Evolutionary conservation across 2,797 vertebrate genomes (phyloP).

Genomic region (Periparus ater): DNA sequence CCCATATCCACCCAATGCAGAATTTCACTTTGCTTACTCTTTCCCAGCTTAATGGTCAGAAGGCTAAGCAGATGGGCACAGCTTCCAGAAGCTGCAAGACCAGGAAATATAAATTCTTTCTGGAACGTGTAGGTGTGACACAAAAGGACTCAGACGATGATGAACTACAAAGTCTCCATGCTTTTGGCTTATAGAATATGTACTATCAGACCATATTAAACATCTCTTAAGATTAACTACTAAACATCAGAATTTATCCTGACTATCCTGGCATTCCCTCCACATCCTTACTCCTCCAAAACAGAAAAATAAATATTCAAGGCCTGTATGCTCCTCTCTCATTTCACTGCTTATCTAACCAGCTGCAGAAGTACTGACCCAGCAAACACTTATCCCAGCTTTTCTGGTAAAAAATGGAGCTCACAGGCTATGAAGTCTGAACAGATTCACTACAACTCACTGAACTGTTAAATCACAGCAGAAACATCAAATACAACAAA

Average conservation of each 20-base stretch:
- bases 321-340: background rate
- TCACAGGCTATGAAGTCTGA: background rate
- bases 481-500: background rate
- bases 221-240: background rate
- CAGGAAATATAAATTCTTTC: background rate
- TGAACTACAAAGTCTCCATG: background rate
- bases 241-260: background rate
- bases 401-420: background rate
- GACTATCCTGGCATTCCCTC: background rate
- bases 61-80: background rate
- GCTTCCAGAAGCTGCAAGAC: background rate
- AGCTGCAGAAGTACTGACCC: background rate
- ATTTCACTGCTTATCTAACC: background rate
- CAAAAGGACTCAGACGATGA: background rate
- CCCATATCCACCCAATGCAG: background rate
- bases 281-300: no score
- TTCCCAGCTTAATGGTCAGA: background rate
- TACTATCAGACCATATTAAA: background rate
- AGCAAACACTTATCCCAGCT: background rate
- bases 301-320: background rate
- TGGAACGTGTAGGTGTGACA: rapidly evolving
- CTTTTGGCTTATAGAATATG: background rate
- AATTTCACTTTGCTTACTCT: background rate
- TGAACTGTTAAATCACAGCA: background rate
- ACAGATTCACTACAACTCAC: background rate